Evolutionary conservation across 2,113 vertebrate genomes (phyloP).

Genomic region (Pandion haliaetus): DNA sequence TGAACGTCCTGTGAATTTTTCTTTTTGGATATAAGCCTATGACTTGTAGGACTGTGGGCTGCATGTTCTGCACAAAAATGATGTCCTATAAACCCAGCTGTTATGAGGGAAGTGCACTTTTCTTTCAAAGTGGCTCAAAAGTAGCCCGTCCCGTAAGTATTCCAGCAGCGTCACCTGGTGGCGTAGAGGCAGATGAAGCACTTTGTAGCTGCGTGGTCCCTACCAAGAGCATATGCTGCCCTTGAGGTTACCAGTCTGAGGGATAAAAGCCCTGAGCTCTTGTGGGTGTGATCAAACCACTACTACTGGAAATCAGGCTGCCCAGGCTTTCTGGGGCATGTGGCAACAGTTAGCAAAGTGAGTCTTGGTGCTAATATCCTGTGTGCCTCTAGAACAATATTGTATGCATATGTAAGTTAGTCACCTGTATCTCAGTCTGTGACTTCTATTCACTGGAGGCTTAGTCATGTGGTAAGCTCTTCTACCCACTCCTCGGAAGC

Average conservation of each 20-base stretch:
- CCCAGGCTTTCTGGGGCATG: neutral
- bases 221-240: neutral
- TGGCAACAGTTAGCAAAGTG: neutral
- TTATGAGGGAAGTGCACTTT: neutral
- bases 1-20: neutral
- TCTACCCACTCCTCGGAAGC: constrained; percentile 13
- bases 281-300: neutral
- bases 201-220: neutral
- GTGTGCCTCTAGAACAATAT: neutral
- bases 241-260: neutral
- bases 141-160: neutral
- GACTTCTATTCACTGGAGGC: neutral
- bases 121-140: neutral
- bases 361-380: neutral
- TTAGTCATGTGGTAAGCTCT: constrained; percentile 14
- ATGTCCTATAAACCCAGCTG: neutral
- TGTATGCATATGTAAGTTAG: neutral
- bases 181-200: neutral
- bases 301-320: neutral
- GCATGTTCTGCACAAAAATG: neutral
- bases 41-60: neutral
- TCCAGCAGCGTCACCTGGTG: constrained; percentile 15
- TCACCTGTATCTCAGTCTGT: neutral
- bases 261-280: neutral
- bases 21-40: neutral